Evolutionary conservation across 2,113 vertebrate species (phyloP), one percentile per base, ranked within the genome.

Genomic region (Pavo muticus): DNA sequence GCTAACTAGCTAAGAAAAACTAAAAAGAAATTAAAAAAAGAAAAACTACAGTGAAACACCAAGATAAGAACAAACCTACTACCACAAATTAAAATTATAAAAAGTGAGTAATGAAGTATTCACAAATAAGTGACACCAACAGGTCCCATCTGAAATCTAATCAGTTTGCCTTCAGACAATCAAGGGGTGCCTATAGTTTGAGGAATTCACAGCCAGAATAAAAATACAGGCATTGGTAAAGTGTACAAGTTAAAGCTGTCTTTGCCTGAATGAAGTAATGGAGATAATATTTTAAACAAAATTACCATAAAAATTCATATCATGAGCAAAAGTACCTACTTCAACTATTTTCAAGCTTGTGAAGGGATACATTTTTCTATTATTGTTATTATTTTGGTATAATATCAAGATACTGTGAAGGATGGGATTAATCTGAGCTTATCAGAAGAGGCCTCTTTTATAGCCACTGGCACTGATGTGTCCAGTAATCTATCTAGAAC

Each of bases 331-430:
- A 44, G 27, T 11, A 7, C 27, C 4, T 52, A 4, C 14, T 35
- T 56, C 18, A 59, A 37, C 32, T 11, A 35, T 29, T 45, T 57
- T 74, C 56, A 61, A 70, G 4, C 8, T 37, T 40, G 8, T 0
- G 8, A 6, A 60, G 3, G 4, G 2, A 32, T 35, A 24, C 18
- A 10, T n/a, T 37, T 54, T 4, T 6, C 1, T 12, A 1, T 7
- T 8, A 4, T 11, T 76, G 5, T 39, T 50, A 61, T 52, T 37
- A 35, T 47, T 57, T 72, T 57, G 39, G 1, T 13, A 44, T 5
- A 67, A 29, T 24, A 60, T 11, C 14, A 81, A 19, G 27, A 45
- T 20, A 50, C 3, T 5, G n/a, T 1, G 3, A 37, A 64, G 54
- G 9, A 45, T 25, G 2, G 30, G 52, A 63, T 39, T 54, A 4